Conservation (phyloP, 2,888 invertebrate genomes). For the Mythimna lalbum region DNA sequence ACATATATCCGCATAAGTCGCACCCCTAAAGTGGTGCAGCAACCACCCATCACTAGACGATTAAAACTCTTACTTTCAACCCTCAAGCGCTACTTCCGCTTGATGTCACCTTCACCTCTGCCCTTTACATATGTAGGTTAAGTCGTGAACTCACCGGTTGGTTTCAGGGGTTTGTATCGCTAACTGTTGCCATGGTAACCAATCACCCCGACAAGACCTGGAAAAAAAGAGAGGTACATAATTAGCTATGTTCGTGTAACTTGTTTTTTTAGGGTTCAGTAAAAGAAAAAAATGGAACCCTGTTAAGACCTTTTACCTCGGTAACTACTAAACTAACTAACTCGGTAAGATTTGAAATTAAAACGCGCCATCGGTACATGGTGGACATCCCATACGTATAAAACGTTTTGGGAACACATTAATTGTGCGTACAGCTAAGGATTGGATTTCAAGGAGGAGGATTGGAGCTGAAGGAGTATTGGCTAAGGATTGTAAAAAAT, state of each 20-base stretch:
- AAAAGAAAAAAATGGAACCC: neutral
- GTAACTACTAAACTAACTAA: too few species aligned
- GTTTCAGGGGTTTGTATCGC: slow-evolving; percentile 86
- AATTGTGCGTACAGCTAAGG: too few species aligned
- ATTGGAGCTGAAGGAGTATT: too few species aligned
- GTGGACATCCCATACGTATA: too few species aligned
- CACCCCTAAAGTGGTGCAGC: too few species aligned
- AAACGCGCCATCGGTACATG: too few species aligned
- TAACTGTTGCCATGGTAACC: slow-evolving; percentile 86
- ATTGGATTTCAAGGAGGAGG: too few species aligned
- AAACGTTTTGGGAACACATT: too few species aligned
- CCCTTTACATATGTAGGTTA: slow-evolving; percentile 59
- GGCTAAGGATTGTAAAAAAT: too few species aligned
- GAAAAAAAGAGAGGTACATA: slow-evolving; percentile 50
- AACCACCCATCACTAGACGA: neutral
- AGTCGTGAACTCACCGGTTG: slow-evolving; percentile 77
- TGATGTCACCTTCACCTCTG: slow-evolving; percentile 59
- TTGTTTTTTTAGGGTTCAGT: neutral
- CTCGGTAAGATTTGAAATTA: too few species aligned
- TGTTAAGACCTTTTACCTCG: too few species aligned
- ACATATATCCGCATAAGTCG: too few species aligned
- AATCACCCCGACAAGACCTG: slow-evolving; percentile 84
- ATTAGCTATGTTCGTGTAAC: slow-evolving; percentile 16
- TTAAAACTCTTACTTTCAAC: slow-evolving; percentile 21
- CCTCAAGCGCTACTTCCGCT: slow-evolving; percentile 43